These are phyloP conservation scores for Druon quercuslanigerum DNA, from an alignment of 1,140 invertebrate genomes.

Conservation along the genomic window DNA sequence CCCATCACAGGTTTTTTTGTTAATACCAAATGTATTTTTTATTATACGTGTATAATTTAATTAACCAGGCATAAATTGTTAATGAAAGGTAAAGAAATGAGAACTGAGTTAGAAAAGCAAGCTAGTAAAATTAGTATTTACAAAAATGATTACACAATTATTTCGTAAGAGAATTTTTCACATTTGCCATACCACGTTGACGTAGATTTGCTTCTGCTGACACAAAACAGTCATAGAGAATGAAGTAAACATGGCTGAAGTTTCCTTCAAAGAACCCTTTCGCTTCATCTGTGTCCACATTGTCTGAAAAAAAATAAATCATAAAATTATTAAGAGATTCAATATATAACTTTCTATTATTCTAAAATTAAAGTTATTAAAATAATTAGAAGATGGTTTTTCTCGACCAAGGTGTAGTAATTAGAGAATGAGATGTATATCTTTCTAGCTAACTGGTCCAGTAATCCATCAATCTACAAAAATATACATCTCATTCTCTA, in stretches of 20 bases:
- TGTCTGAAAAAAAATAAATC: constrained; percentile 84
- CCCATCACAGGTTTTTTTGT: too few relatives aligned
- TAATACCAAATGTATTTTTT: too few relatives aligned
- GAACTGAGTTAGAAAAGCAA: constrained; percentile 11
- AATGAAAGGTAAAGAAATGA: neutral
- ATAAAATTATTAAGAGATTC: too few relatives aligned
- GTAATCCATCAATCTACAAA: too few relatives aligned
- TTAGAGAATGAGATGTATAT: too few relatives aligned
- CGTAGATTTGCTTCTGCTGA: constrained; percentile 91
- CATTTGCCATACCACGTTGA: constrained; percentile 86
- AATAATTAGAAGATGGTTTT: too few relatives aligned
- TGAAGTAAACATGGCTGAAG: constrained; percentile 96
- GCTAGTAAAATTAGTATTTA: neutral
- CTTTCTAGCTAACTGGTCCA: too few relatives aligned
- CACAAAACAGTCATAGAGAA: constrained; percentile 96
- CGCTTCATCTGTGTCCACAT: constrained; percentile 91
- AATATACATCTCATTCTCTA: too few relatives aligned
- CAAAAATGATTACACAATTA: neutral
- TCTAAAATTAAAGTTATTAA: too few relatives aligned
- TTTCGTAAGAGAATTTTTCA: neutral
- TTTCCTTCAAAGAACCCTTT: constrained; percentile 95
- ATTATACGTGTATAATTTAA: too few relatives aligned
- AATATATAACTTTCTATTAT: too few relatives aligned
- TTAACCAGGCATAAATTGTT: neutral
- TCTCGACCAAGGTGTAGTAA: too few relatives aligned